phyloP scores from a whole-genome alignment of 2,797 vertebrate species.

The Melanogrammus aeglefinus region DNA sequence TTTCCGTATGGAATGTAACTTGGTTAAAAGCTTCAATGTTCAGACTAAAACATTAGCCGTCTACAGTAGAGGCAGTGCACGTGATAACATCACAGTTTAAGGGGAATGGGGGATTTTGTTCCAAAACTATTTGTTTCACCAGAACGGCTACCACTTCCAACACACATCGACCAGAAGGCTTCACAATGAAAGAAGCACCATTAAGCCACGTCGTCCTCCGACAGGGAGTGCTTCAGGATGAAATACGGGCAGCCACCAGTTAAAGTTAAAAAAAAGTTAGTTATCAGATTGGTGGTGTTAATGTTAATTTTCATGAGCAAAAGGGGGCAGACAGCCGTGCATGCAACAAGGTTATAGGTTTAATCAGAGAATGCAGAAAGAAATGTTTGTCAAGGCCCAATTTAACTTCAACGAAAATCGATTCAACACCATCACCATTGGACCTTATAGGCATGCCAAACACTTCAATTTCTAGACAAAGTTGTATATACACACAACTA shows the following conservation, averaged over 20 bases:
- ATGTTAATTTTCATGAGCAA: not conserved
- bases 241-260: not conserved
- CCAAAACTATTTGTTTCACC: not conserved
- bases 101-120: not conserved
- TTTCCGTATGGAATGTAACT: not conserved
- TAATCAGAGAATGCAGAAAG: not conserved
- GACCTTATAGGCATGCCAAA: not conserved
- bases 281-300: not conserved
- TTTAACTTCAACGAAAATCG: not conserved
- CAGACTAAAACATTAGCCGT: not conserved
- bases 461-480: not conserved
- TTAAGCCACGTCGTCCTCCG: not conserved
- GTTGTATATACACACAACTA: not conserved
- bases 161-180: not conserved
- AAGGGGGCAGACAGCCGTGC: not conserved
- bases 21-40: not conserved
- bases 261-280: not conserved
- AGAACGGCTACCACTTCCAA: not conserved
- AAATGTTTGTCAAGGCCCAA: not conserved
- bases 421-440: not conserved
- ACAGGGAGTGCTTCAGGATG: too few relatives aligned
- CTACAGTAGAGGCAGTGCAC: not conserved
- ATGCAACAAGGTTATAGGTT: not conserved
- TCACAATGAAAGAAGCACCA: not conserved
- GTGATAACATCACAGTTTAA: not conserved